Evolutionary conservation across 2,888 invertebrate species (phyloP).

Genomic region (Melitaea athalia): DNA sequence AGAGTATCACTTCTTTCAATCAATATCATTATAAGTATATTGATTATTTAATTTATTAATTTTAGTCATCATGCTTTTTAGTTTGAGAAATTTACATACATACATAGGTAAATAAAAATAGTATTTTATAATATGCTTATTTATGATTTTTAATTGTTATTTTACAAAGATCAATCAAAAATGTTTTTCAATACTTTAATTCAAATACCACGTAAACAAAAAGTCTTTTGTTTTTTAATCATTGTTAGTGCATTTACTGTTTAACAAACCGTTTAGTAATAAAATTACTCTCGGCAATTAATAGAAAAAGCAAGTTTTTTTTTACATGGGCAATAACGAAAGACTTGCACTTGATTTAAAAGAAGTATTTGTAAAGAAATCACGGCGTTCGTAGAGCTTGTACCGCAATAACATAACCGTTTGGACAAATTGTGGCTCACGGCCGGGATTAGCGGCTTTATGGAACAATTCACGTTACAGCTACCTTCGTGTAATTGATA

Average conservation of each 20-base stretch:
- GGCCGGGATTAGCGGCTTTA: constrained; percentile 77
- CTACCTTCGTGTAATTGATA: constrained; percentile 69
- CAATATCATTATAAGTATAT: neutral
- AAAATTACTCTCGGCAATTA: neutral
- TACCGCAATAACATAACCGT: constrained; percentile 81
- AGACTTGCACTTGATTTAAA: constrained; percentile 16
- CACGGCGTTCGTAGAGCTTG: constrained; percentile 59
- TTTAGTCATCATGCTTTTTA: neutral
- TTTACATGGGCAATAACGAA: neutral
- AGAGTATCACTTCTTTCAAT: constrained; percentile 24
- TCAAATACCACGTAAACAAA: too few relatives aligned
- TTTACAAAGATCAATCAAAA: too few relatives aligned
- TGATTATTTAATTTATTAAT: neutral
- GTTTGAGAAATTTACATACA: too few relatives aligned
- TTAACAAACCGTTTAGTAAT: too few relatives aligned
- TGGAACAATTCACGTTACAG: constrained; percentile 68
- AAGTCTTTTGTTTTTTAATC: too few relatives aligned
- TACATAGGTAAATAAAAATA: too few relatives aligned
- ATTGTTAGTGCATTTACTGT: too few relatives aligned
- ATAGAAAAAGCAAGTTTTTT: neutral
- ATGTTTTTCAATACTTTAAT: too few relatives aligned
- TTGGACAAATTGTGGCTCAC: constrained; percentile 78
- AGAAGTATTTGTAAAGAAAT: constrained; percentile 63
- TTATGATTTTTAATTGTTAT: too few relatives aligned
- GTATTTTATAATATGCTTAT: too few relatives aligned